Evolutionary conservation across 2,113 vertebrate species (phyloP).

Genomic region (Cyprinodon brontotheroides): DNA sequence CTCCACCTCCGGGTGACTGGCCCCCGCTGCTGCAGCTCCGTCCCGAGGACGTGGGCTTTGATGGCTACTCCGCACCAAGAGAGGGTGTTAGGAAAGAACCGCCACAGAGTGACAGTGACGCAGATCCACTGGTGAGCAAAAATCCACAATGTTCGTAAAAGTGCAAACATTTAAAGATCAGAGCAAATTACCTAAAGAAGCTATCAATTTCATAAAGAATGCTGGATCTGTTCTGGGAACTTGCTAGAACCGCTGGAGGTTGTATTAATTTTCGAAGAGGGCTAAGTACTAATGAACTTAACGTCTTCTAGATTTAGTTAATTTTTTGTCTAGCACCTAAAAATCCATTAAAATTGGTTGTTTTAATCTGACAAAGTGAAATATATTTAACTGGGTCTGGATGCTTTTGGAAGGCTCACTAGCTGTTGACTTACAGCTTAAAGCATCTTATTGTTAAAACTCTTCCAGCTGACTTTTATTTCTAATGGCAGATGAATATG

Average conservation of each 20-base stretch:
- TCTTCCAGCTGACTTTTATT: slow-evolving; percentile 8
- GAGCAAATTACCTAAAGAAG: background rate
- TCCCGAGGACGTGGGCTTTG: slow-evolving; percentile 96
- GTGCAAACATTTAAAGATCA: background rate
- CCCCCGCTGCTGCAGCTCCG: slow-evolving; percentile 93
- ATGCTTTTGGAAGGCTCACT: too few species aligned
- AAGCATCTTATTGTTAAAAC: background rate
- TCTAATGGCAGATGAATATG: slow-evolving; percentile 93
- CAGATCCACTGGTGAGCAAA: slow-evolving; percentile 92
- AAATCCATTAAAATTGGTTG: too few species aligned
- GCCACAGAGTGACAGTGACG: slow-evolving; percentile 88
- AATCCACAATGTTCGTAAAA: background rate
- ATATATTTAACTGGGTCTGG: too few species aligned
- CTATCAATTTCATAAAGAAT: too few species aligned
- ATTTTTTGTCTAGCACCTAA: too few species aligned
- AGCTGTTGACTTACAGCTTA: too few species aligned
- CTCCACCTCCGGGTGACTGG: slow-evolving; percentile 90
- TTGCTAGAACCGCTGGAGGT: too few species aligned
- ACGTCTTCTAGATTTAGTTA: too few species aligned
- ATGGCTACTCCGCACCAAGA: slow-evolving; percentile 87
- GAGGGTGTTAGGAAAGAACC: slow-evolving; percentile 88
- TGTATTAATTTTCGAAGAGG: too few species aligned
- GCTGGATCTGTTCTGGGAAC: too few species aligned
- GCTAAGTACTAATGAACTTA: too few species aligned
- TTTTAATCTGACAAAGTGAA: too few species aligned